Percentiles rank a stretch among this genome's conserved stretches.
phyloP scores from a whole-genome alignment of 2,113 vertebrate species.

The Psittacula cyanocephala region DNA sequence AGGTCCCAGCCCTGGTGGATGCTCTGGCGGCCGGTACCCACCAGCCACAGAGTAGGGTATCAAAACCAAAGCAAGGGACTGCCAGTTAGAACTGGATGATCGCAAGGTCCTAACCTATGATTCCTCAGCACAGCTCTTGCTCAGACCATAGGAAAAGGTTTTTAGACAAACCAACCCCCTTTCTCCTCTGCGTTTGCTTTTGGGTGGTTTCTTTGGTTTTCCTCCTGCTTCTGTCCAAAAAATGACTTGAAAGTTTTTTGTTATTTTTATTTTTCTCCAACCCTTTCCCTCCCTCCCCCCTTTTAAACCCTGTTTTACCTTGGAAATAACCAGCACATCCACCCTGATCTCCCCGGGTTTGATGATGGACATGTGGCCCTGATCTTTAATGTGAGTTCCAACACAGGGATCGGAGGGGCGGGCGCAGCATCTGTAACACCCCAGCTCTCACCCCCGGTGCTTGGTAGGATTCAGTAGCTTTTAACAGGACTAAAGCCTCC shows the following conservation, averaged over 20 bases:
- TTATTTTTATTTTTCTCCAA: background rate
- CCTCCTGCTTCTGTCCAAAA: slow-evolving; percentile 30
- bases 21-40: background rate
- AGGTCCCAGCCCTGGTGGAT: background rate
- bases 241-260: slow-evolving; percentile 45
- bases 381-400: slow-evolving; percentile 64
- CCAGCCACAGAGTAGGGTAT: background rate
- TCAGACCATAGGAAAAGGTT: background rate
- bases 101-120: background rate
- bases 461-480: slow-evolving; percentile 31
- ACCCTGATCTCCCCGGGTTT: slow-evolving; percentile 66
- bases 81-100: background rate
- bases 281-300: background rate
- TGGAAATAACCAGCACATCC: slow-evolving; percentile 63
- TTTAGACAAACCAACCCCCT: background rate
- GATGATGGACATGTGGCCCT: slow-evolving; percentile 67
- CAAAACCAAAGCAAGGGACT: background rate
- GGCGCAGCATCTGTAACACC: slow-evolving; percentile 22
- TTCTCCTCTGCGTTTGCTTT: slow-evolving; percentile 18
- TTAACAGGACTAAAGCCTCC: slow-evolving; percentile 58
- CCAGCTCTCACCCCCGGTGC: slow-evolving; percentile 2
- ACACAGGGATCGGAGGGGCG: slow-evolving; percentile 20
- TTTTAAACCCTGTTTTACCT: slow-evolving; percentile 25
- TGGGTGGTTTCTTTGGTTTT: slow-evolving; percentile 29
- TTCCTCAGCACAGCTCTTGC: fast-evolving